Conservation (phyloP, 2,113 vertebrate genomes). For the Tenrec ecaudatus region DNA sequence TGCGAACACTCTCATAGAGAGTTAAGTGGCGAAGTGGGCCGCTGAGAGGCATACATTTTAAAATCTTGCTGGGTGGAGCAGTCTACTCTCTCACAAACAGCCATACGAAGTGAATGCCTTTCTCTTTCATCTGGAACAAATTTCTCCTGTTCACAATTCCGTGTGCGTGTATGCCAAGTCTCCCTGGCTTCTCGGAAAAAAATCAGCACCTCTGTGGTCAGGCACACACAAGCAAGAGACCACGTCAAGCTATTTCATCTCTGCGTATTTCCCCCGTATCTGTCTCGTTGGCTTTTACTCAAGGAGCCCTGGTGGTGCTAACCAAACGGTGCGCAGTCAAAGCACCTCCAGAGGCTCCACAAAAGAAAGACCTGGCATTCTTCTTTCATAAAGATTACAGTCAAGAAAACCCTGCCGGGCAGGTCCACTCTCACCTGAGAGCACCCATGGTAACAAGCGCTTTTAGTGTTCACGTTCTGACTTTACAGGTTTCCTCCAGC, state of each 20-base stretch:
- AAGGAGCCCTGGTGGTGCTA: background rate
- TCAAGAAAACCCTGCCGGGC: background rate
- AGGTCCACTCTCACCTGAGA: background rate
- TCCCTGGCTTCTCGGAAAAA: background rate
- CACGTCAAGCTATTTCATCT: background rate
- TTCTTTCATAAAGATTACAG: background rate
- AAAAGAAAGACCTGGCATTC: background rate
- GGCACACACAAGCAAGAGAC: background rate
- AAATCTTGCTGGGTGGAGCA: background rate
- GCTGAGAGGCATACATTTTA: background rate
- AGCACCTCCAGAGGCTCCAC: background rate
- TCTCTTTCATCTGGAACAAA: constrained; percentile 46
- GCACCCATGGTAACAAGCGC: background rate
- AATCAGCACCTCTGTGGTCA: background rate
- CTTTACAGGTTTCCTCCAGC: constrained; percentile 8
- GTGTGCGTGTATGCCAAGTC: background rate
- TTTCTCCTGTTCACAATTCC: background rate
- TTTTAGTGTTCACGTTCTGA: background rate
- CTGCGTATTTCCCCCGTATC: background rate
- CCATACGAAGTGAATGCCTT: background rate
- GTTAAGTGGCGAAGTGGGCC: too few species aligned
- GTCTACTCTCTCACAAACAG: background rate
- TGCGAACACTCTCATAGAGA: background rate
- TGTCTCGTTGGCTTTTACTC: background rate
- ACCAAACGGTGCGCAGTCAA: background rate